Evolutionary conservation across 1,140 invertebrate species (phyloP), one percentile per base, ranked within the genome.

Genomic region (Glossosoma conforme): DNA sequence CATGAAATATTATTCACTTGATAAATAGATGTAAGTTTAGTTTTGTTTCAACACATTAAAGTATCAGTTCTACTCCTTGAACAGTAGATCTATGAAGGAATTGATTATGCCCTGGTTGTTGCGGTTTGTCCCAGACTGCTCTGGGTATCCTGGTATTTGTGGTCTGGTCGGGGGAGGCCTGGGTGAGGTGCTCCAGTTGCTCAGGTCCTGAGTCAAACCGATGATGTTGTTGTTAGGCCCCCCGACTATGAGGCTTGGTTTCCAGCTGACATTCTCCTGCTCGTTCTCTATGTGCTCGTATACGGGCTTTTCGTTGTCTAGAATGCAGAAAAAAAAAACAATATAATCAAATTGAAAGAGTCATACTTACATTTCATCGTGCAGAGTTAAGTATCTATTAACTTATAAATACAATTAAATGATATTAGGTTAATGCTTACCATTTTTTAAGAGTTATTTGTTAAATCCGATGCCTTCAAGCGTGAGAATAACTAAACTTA

Each of bases 121-220:
- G 15, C 25, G 24, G 18, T 43, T 32, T 13, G 36, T 9, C 8
- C 17, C 14, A 9, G 25, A 11, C 17, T 4, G 13, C 18, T 18
- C 18, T 35, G 13, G 47, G 13, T 56, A 45, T 9, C 56, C 56
- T 10, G 56, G 56, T 9, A 58, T 54, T 2, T 17, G 47, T 8
- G 56, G 56, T 45, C 51, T 53, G 10, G 56, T 58, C 17, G 56
- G 56, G 6, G 51, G 15, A 13, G 51, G 56, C 28, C 51, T 58
- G 2, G 56, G 56, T 5, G 20, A 19, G 3, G 40, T 53, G 14
- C 42, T 52, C 56, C 56, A 58, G 41, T 43, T 58, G 20, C 44
- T 49, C 6, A 58, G 17, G 30, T 58, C 56, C 18, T 58, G 56
- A 9, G 42, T 46, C 2, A 58, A 33, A 1, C 33, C 46, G n/a